Evolutionary conservation across 2,888 invertebrate species (phyloP), one percentile per base, ranked within the genome.

Genomic region (Drosophila picticornis): DNA sequence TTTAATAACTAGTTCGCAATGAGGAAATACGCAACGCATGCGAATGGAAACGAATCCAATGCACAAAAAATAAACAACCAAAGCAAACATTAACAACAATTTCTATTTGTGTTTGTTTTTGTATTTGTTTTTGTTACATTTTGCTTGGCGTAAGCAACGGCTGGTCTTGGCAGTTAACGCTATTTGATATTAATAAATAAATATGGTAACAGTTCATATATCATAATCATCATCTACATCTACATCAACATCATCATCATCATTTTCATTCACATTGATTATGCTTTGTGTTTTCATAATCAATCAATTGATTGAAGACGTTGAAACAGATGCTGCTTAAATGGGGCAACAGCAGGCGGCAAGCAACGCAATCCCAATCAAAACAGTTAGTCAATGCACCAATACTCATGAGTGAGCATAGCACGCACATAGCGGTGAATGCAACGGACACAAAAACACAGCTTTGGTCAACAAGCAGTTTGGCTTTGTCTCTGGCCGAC

Each of bases 61-160:
- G 61, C 50, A 36, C 52, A 77, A 36, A 50, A 77, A 52, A 75
- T 55, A 66, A 72, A 75, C 62, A 83, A 65, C 46, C 72, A 59
- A 61, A 62, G 59, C 70, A 75, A 87, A 84, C 79, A 87, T 78
- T 79, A 83, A 76, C 79, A 87, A 79, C 76, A 79, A 84, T 84
- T 72, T 74, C 31, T 38, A 31, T 60, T 53, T 53, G 32, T 38
- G 31, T 60, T 53, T 53, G 31, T 52, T 19, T 46, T 29, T 31
- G 77, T 38, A 34, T 60, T 53, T 50, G 32, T 52, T n/a, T 40
- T 29, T 27, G 77, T 71, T 67, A 32, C 48, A 13, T 31, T 48
- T 63, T 38, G 52, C 56, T 64, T 43, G 57, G 57, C 63, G 38
- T 34, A 43, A 31, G 62, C 60, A 51, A 50, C 43, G 56, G 32